Conservation (phyloP, 2,888 invertebrate species). For the Spodoptera exigua region DNA sequence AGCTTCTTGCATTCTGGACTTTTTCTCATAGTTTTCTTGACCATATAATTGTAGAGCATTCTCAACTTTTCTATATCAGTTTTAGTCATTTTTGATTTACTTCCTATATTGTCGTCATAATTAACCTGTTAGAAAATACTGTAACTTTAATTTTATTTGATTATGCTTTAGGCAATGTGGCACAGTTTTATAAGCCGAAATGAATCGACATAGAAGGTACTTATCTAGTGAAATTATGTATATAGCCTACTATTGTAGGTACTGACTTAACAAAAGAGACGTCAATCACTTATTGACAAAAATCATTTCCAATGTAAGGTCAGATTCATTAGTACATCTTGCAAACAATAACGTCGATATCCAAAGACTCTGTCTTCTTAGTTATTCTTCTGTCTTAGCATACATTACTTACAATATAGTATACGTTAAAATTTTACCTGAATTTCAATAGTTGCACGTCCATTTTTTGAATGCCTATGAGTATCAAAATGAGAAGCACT, state of each 20-base stretch:
- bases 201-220: no score
- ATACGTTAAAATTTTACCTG: slow-evolving; percentile 54
- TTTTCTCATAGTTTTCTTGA: slow-evolving; percentile 55
- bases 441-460: slow-evolving; percentile 70
- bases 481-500: slow-evolving; percentile 76
- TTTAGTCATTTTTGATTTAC: slow-evolving; percentile 58
- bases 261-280: no score
- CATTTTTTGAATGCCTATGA: slow-evolving; percentile 72
- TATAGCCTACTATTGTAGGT: no score
- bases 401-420: not conserved
- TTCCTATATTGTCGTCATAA: slow-evolving; percentile 17
- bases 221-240: no score
- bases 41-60: slow-evolving; percentile 73
- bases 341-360: no score
- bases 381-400: no score
- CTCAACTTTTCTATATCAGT: slow-evolving; percentile 72
- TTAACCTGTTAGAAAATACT: slow-evolving; percentile 10
- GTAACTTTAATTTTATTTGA: not conserved
- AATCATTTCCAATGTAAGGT: no score
- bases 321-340: no score
- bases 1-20: slow-evolving; percentile 69
- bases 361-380: no score
- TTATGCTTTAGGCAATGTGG: not conserved
- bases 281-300: no score
- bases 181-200: no score